phyloP scores from a whole-genome alignment of 2,888 invertebrate genomes.

The Apantesis nais region DNA sequence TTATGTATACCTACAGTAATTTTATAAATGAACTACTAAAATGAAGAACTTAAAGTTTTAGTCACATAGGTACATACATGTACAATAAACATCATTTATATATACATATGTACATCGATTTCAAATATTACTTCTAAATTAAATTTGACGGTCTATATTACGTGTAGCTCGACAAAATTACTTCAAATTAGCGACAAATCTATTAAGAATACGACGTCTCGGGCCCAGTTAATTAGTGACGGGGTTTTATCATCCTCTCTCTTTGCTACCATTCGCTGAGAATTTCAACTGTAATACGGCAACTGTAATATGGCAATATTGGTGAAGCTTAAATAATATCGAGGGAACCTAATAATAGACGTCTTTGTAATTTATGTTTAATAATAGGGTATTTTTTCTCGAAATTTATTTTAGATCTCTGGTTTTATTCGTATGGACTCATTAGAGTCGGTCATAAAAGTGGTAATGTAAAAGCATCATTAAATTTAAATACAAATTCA shows the following conservation, averaged over 20 bases:
- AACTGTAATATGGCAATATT: slow-evolving; percentile 74
- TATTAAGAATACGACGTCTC: slow-evolving; percentile 79
- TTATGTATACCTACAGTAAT: slow-evolving; percentile 31
- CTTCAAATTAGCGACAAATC: slow-evolving; percentile 82
- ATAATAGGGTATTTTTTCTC: slow-evolving; percentile 27
- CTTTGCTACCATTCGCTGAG: slow-evolving; percentile 73
- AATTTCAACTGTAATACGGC: slow-evolving; percentile 74
- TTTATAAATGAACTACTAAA: slow-evolving; percentile 26
- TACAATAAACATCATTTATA: neutral
- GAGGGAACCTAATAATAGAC: slow-evolving; percentile 60
- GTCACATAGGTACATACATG: neutral
- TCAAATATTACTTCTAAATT: slow-evolving; percentile 48
- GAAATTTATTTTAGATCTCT: slow-evolving; percentile 41
- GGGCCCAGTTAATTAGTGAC: slow-evolving; percentile 83
- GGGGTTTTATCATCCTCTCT: slow-evolving; percentile 80
- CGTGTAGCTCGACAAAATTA: slow-evolving; percentile 67
- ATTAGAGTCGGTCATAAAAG: slow-evolving; percentile 51
- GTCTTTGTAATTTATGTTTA: slow-evolving; percentile 50
- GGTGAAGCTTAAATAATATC: slow-evolving; percentile 78
- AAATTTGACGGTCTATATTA: slow-evolving; percentile 68
- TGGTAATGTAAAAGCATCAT: slow-evolving; percentile 56
- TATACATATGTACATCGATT: slow-evolving; percentile 19
- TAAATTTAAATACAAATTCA: slow-evolving; percentile 63
- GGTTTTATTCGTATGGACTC: slow-evolving; percentile 47
- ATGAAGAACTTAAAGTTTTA: slow-evolving; percentile 11